Conservation (phyloP, 2,888 invertebrate species). For the Synergus japonicus region DNA sequence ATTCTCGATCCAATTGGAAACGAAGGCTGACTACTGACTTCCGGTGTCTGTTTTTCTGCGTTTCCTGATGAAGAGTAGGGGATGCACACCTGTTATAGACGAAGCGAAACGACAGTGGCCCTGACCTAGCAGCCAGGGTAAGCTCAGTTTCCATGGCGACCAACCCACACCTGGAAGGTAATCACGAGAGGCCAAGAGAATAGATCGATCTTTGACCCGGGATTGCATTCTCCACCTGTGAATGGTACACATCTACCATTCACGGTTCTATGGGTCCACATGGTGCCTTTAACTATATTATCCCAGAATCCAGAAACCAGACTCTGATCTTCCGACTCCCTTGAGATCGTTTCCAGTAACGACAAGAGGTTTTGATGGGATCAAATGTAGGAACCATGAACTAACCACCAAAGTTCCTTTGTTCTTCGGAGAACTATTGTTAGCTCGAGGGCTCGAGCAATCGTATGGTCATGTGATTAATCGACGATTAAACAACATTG, state of each 20-base stretch:
- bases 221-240: conserved; percentile 35
- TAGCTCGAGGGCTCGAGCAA: background rate
- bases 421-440: background rate
- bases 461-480: conserved; percentile 24
- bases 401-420: conserved; percentile 3
- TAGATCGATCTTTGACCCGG: conserved; percentile 47
- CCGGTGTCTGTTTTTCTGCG: background rate
- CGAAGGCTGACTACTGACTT: background rate
- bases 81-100: conserved; percentile 29
- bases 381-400: conserved; percentile 12
- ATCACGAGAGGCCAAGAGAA: conserved; percentile 29
- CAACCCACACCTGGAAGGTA: conserved; percentile 52
- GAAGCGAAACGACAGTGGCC: conserved; percentile 43
- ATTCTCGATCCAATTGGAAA: background rate
- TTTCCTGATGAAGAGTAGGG: background rate
- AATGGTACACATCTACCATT: conserved; percentile 45
- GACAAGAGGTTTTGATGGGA: conserved; percentile 9
- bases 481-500: conserved; percentile 20
- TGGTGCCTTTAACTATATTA: conserved; percentile 34
- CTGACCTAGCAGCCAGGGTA: conserved; percentile 52
- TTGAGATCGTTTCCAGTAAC: conserved; percentile 15
- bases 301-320: background rate
- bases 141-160: conserved; percentile 50
- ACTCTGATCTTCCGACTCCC: background rate
- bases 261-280: conserved; percentile 28